phyloP scores from a whole-genome alignment of 2,797 vertebrate species.

The Mormyrops boulengeri region DNA sequence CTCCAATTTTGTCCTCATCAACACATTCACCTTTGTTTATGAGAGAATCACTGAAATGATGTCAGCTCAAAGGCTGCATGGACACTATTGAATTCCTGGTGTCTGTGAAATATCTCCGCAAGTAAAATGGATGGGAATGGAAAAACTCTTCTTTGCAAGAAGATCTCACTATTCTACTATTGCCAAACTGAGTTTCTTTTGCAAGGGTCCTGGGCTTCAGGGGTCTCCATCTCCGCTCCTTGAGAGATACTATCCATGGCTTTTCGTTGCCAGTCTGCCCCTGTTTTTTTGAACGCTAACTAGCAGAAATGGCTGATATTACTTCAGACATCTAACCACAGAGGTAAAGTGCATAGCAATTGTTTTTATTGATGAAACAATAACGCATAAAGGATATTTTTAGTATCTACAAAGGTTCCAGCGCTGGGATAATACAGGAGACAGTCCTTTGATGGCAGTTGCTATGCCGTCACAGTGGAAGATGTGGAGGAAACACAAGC shows the following conservation, averaged over 20 bases:
- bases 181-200: not conserved
- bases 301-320: not conserved
- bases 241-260: not conserved
- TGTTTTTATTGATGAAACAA: not conserved
- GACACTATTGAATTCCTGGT: not conserved
- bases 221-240: not conserved
- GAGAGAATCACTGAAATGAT: not conserved
- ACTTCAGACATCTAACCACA: not conserved
- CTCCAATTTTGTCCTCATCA: not conserved
- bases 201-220: not conserved
- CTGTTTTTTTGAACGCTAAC: not conserved
- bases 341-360: not conserved
- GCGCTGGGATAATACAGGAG: not conserved
- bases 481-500: not conserved
- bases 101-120: not conserved
- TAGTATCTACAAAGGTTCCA: not conserved
- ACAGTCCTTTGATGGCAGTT: not conserved
- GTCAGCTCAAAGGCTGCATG: not conserved
- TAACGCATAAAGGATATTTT: not conserved
- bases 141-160: not conserved
- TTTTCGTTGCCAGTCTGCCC: not conserved
- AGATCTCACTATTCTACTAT: not conserved
- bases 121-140: not conserved
- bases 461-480: not conserved
- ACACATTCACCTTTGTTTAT: not conserved